Percentiles rank a stretch among this genome's conserved stretches.
These are phyloP conservation scores for Plumapathes pennacea DNA, from an alignment of 92 coral and sea anemone genomes.

Conservation along the genomic window DNA sequence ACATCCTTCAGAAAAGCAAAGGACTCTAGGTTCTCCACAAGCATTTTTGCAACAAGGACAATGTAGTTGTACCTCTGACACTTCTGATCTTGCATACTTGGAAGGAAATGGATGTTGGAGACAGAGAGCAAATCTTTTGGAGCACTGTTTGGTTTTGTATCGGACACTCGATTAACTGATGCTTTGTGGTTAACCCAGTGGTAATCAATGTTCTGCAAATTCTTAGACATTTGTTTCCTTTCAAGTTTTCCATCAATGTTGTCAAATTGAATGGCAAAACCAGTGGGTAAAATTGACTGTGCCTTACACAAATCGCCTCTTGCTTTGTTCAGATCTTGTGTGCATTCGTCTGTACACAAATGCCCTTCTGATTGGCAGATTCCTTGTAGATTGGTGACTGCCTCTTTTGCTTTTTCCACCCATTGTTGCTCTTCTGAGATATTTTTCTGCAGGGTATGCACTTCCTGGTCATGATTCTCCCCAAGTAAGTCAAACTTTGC, in stretches of 20 bases:
- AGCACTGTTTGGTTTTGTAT: constrained; percentile 8
- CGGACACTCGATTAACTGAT: constrained; percentile 40
- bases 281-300: constrained; percentile 23
- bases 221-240: constrained; percentile 43
- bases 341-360: constrained; percentile 1
- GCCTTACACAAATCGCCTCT: constrained; percentile 8
- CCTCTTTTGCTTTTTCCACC: background rate
- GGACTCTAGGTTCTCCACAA: constrained; percentile 37
- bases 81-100: constrained; percentile 36
- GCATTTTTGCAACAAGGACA: constrained; percentile 48
- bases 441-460: constrained; percentile 12
- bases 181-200: constrained; percentile 62
- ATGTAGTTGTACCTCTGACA: constrained; percentile 40
- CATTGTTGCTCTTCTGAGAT: constrained; percentile 10
- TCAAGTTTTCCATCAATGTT: constrained; percentile 35
- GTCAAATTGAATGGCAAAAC: constrained; percentile 45
- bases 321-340: background rate
- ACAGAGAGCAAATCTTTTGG: constrained; percentile 10
- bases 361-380: constrained; percentile 1
- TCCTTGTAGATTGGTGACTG: constrained; percentile 1
- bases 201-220: constrained; percentile 31
- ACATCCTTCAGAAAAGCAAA: constrained; percentile 33
- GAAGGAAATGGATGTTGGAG: constrained; percentile 28
- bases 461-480: constrained; percentile 30
- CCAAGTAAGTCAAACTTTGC: constrained; percentile 40